These are phyloP conservation scores for Phanerotoma sp. DNA, from an alignment of 2,888 invertebrate genomes.

Conservation along the genomic window DNA sequence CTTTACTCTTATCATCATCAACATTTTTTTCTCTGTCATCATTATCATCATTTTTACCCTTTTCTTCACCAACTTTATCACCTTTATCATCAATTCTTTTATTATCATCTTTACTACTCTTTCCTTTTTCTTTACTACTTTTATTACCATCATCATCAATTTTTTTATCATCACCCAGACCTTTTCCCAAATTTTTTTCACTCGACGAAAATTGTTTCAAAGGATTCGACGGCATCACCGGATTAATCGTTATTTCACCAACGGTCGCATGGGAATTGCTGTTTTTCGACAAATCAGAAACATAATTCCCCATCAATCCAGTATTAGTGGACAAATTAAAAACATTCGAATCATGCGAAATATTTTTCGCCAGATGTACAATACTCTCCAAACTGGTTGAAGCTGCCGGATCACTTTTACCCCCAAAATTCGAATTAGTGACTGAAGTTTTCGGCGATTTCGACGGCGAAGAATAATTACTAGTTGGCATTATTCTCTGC, in stretches of 20 bases:
- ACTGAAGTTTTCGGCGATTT: conserved; percentile 28
- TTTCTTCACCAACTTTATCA: background rate
- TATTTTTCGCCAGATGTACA: background rate
- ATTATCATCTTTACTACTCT: background rate
- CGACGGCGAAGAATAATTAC: conserved; percentile 42
- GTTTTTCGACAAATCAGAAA: background rate
- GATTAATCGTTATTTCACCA: background rate
- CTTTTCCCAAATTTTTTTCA: too few species aligned
- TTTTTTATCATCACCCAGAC: background rate
- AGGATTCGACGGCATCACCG: background rate
- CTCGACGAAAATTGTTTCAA: background rate
- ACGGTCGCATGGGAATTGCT: background rate
- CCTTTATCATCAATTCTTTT: background rate
- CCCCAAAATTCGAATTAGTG: conserved; percentile 30
- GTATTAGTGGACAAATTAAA: background rate
- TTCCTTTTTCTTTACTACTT: background rate
- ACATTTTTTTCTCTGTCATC: background rate
- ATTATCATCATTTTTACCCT: background rate
- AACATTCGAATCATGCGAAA: background rate
- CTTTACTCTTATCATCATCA: background rate
- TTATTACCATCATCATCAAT: background rate
- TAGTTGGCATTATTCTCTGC: conserved; percentile 52
- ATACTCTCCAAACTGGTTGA: background rate
- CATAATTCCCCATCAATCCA: background rate
- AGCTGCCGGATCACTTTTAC: conserved; percentile 33